phyloP scores from a whole-genome alignment of 1,140 invertebrate genomes.

The Pteromalus puparum region DNA sequence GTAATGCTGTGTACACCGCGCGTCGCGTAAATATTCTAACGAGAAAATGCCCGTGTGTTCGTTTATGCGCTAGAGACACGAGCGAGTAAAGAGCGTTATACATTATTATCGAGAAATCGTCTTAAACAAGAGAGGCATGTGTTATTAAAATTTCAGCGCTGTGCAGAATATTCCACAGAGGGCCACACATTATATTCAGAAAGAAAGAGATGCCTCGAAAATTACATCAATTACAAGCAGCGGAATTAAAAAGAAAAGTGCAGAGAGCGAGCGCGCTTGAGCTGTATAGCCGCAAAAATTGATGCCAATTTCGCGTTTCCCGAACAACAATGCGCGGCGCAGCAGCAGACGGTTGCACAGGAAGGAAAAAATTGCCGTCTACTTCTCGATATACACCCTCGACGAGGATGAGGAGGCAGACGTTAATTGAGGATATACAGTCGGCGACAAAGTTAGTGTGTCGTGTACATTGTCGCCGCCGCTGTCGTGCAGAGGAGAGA shows the following conservation, averaged over 20 bases:
- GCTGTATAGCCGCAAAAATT: background rate
- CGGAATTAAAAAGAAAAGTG: background rate
- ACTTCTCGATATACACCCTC: background rate
- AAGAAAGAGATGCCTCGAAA: background rate
- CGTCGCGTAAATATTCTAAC: background rate
- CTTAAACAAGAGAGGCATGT: background rate
- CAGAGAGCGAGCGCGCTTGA: background rate
- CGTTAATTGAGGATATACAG: constrained; percentile 41
- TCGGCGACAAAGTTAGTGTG: constrained; percentile 11
- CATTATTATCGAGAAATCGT: background rate
- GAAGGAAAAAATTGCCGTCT: background rate
- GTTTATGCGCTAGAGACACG: background rate
- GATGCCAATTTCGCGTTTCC: constrained; percentile 27
- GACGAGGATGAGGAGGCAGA: background rate
- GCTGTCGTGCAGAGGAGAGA: background rate
- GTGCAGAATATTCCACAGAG: background rate
- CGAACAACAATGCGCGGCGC: background rate
- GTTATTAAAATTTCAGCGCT: background rate
- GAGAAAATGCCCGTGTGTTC: background rate
- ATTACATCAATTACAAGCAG: constrained; percentile 21
- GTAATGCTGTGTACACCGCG: background rate
- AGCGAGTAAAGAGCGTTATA: background rate
- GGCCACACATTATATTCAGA: too few species aligned
- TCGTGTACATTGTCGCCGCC: constrained; percentile 6
- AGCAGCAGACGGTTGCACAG: background rate